Evolutionary conservation across 2,113 vertebrate genomes (phyloP).

Genomic region (Terrapene triunguis): DNA sequence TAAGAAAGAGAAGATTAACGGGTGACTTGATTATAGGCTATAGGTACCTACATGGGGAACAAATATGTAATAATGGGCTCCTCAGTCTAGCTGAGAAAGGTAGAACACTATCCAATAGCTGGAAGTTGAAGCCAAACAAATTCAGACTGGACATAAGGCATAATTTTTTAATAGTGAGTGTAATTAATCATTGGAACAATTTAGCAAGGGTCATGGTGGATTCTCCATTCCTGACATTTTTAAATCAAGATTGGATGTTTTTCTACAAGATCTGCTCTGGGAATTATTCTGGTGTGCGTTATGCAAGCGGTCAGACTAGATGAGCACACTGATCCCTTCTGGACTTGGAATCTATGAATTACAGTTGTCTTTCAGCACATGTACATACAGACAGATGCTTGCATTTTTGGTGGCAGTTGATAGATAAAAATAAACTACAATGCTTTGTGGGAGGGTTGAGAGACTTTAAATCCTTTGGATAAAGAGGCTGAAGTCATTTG

Average conservation of each 20-base stretch:
- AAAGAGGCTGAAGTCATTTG: conserved; percentile 51
- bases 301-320: neutral
- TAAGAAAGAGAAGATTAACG: neutral
- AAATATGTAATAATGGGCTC: neutral
- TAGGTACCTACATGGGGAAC: neutral
- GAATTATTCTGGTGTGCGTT: neutral
- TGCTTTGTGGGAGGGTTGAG: neutral
- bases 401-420: neutral
- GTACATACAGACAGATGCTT: neutral
- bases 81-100: neutral
- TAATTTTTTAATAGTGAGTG: neutral
- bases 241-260: neutral
- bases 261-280: neutral
- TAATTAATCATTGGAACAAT: neutral
- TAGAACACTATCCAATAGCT: neutral
- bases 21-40: neutral
- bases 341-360: neutral
- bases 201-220: neutral
- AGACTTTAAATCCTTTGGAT: conserved; percentile 9
- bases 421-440: conserved; percentile 33
- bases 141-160: neutral
- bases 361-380: neutral
- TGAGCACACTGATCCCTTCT: neutral
- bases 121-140: neutral
- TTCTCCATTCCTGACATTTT: neutral